phyloP scores from a whole-genome alignment of 64 coral and sea anemone species.

The Dendronephthya gigantea region DNA sequence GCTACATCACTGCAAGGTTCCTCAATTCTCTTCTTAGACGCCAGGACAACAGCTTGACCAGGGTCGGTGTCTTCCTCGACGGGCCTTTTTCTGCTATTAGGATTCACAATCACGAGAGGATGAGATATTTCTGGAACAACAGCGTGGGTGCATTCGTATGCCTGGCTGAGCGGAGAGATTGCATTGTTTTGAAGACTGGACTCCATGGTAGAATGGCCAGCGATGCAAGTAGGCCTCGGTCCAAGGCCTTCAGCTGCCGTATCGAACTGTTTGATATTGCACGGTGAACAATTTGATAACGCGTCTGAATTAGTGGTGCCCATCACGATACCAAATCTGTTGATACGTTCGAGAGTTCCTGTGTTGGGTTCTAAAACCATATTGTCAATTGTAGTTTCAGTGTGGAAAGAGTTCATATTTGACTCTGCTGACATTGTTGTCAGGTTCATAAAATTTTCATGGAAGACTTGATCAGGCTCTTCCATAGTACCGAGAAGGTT shows the following conservation, averaged over 20 bases:
- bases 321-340: no score
- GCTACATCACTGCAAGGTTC: no score
- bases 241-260: no score
- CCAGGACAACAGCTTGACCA: not conserved
- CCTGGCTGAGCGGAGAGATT: not conserved
- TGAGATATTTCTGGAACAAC: not conserved
- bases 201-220: no score
- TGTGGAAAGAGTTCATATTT: not conserved
- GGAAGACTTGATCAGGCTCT: not conserved
- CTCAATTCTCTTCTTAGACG: not conserved
- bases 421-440: not conserved
- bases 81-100: not conserved
- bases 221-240: no score
- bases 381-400: no score
- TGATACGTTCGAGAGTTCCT: no score
- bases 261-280: no score
- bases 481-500: not conserved
- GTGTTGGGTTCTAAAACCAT: no score
- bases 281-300: no score
- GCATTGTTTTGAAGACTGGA: not conserved
- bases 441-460: not conserved
- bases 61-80: not conserved
- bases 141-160: not conserved
- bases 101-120: not conserved
- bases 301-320: no score